Conservation (phyloP, 2,113 vertebrate genomes). For the Lasiurus borealis region DNA sequence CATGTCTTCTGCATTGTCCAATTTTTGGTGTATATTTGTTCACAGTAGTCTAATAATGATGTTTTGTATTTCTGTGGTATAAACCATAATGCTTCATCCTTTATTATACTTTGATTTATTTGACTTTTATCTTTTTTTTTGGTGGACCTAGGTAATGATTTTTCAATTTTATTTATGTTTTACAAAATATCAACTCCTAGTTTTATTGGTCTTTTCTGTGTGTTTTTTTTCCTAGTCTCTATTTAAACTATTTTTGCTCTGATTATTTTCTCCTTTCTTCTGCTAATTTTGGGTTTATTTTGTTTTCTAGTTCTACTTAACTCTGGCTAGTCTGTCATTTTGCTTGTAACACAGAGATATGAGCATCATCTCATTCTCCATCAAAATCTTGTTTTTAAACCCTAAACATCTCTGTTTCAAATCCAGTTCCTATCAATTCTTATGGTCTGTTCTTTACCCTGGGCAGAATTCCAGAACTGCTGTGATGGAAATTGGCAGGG, state of each 20-base stretch:
- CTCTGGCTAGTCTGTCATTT: not conserved
- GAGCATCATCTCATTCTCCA: not conserved
- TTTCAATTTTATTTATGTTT: not conserved
- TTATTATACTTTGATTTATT: conserved; percentile 2
- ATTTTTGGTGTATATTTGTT: not conserved
- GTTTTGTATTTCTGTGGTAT: not conserved
- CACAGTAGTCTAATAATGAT: not conserved
- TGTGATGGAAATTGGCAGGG: not conserved
- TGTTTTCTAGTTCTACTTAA: not conserved
- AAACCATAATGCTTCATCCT: not conserved
- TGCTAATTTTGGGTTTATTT: not conserved
- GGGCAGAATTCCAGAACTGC: not conserved
- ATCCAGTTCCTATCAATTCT: not conserved
- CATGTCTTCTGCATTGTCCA: not conserved
- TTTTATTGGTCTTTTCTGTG: not conserved
- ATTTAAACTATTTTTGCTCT: not conserved
- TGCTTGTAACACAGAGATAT: not conserved
- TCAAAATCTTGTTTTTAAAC: not conserved
- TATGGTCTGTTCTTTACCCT: not conserved
- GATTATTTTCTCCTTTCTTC: not conserved
- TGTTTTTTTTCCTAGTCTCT: not conserved
- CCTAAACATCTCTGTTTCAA: not conserved
- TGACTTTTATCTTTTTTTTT: not conserved
- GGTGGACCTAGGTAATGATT: not conserved
- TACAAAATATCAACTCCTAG: not conserved